Evolutionary conservation across 2,797 vertebrate genomes (phyloP).

Genomic region (Sebastolobus altivelis): DNA sequence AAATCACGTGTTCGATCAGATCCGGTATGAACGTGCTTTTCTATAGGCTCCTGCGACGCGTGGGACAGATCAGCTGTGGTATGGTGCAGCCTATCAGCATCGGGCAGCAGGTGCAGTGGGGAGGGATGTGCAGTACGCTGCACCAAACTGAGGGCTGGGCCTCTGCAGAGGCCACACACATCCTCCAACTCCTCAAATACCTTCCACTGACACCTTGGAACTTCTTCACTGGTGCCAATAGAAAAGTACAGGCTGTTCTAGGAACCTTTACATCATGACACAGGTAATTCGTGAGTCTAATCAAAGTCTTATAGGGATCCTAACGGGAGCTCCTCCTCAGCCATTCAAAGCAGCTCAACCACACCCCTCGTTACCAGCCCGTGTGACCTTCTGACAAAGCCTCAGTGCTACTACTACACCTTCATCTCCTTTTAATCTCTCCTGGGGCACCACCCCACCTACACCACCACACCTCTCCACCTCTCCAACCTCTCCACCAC

Average conservation of each 20-base stretch:
- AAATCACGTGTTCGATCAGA: conserved; percentile 1
- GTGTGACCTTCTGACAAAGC: conserved; percentile 66
- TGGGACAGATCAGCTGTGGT: conserved; percentile 50
- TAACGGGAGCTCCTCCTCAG: conserved; percentile 16
- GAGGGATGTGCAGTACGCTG: conserved; percentile 78
- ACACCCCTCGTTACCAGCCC: conserved; percentile 44
- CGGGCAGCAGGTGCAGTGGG: conserved; percentile 76
- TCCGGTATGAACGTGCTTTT: conserved; percentile 15
- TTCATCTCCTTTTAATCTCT: conserved; percentile 25
- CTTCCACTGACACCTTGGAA: conserved; percentile 31
- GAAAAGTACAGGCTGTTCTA: conserved; percentile 34
- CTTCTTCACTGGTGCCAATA: conserved; percentile 8
- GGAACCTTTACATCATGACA: conserved; percentile 16
- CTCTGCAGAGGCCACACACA: conserved; percentile 76
- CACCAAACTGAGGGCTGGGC: conserved; percentile 80
- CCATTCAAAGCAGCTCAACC: conserved; percentile 36
- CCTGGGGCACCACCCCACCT: conserved; percentile 2
- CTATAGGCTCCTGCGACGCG: conserved; percentile 32
- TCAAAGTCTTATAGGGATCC: conserved; percentile 19
- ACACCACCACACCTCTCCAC: conserved; percentile 21
- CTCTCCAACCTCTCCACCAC: conserved; percentile 5
- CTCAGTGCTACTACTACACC: conserved; percentile 14
- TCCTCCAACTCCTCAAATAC: conserved; percentile 39
- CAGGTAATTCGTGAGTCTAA: conserved; percentile 20
- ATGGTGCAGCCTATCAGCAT: conserved; percentile 65